Conservation (phyloP, 2,888 invertebrate species). For the Lysandra bellargus region DNA sequence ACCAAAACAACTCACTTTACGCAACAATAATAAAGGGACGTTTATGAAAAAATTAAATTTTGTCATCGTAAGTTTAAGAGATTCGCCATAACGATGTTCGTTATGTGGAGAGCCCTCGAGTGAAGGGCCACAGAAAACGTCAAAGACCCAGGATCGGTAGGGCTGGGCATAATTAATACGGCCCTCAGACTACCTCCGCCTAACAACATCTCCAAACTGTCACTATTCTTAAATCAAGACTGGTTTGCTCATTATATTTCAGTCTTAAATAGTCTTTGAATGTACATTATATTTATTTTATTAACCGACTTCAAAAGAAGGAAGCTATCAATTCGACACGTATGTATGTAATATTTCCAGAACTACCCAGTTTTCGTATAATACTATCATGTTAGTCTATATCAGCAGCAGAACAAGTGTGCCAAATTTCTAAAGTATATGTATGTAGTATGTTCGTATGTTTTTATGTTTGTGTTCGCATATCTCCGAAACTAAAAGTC, state of each 20-base stretch:
- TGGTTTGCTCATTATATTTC: background rate
- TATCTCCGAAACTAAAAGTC: no score
- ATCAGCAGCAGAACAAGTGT: no score
- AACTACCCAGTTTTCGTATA: no score
- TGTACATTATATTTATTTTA: no score
- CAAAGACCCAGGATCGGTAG: conserved; percentile 36
- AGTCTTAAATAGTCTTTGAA: no score
- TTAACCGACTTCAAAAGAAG: no score
- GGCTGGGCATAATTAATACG: conserved; percentile 39
- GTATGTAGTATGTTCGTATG: no score
- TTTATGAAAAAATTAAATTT: conserved; percentile 24
- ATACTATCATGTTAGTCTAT: no score
- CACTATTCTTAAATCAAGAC: conserved; percentile 6
- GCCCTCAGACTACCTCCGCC: conserved; percentile 34
- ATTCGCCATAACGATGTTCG: conserved; percentile 40
- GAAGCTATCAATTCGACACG: no score
- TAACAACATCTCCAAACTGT: conserved; percentile 32
- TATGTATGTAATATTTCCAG: no score
- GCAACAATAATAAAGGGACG: background rate
- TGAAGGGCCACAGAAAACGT: conserved; percentile 34
- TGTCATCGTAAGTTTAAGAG: conserved; percentile 15
- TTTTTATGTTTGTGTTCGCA: no score
- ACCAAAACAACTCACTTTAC: background rate
- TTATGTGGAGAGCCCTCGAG: conserved; percentile 36
- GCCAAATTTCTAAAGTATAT: no score